Evolutionary conservation across 2,888 invertebrate genomes (phyloP), one percentile per base, ranked within the genome.

Genomic region (Amphipoea oculea): DNA sequence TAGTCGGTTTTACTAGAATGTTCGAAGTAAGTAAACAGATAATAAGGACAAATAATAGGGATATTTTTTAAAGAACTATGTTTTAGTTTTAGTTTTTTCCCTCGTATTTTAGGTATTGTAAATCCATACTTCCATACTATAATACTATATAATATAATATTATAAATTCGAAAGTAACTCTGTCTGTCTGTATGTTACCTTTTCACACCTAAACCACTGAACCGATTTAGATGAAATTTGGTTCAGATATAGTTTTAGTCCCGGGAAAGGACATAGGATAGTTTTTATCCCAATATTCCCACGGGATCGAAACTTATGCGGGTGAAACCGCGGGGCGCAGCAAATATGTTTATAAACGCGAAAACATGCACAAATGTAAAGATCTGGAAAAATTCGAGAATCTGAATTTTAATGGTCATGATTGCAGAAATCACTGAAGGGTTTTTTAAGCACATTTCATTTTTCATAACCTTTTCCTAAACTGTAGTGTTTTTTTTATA

Each of bases 11-110:
- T 67, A 42, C 69, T 36, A 54, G 29, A 80, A 70, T 74, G 29
- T 76, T 75, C 2, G n/a, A 6, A 45, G 45, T 23, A 57, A 45
- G 68, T 82, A 42, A 57, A 76, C 42, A 73, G 45, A 75, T 57
- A 14, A 40, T 17, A 57, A 23, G 57, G 17, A 36, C 2, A 36
- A 63, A 57, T 29, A 17, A 9, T 0, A 17, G 4, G 7, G 4
- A 57, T 36, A 23, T 40, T 51, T 51, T 51, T 17, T 29, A 20
- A 36, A 69, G 36, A 17, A 45, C 14, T 17, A 45, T 54, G 12
- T 3, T 48, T 9, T 67, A 11, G 54, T 57, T n/a, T 57, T 57
- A 4, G 11, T 4, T 11, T n/a, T n/a, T 60, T 5, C 60, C 60
- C 12, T 11, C 11, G 4, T 57, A 57, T n/a, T 60, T 54, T 54